phyloP scores from a whole-genome alignment of 2,888 invertebrate genomes.

The Entomobrya proxima region DNA sequence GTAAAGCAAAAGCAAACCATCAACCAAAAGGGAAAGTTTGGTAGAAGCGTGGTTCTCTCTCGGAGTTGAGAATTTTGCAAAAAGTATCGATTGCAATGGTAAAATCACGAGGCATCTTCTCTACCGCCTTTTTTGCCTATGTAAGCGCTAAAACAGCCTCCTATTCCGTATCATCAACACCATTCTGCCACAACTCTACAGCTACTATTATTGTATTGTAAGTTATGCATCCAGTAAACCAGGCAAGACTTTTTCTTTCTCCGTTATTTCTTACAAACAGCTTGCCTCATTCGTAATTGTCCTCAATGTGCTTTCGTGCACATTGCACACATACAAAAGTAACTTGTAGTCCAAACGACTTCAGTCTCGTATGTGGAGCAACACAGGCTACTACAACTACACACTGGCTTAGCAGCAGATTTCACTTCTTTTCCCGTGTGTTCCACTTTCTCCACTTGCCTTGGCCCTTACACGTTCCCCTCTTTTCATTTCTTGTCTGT shows the following conservation, averaged over 20 bases:
- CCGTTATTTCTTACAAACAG: constrained; percentile 16
- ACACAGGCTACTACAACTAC: background rate
- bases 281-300: constrained; percentile 41
- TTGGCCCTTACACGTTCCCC: background rate
- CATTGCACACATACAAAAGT: background rate
- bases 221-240: background rate
- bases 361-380: constrained; percentile 18
- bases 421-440: constrained; percentile 14
- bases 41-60: background rate
- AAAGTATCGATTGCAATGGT: constrained; percentile 57
- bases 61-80: background rate
- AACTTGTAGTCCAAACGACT: background rate
- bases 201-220: background rate
- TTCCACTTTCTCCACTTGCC: constrained; percentile 46
- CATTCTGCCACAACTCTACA: background rate
- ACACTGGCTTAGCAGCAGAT: background rate
- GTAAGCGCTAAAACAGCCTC: background rate
- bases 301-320: constrained; percentile 41
- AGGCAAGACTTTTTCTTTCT: constrained; percentile 2
- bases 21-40: background rate
- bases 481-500: constrained; percentile 39
- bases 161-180: background rate
- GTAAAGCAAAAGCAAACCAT: background rate
- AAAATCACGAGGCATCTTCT: constrained; percentile 53
- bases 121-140: background rate